phyloP scores from a whole-genome alignment of 1,140 invertebrate species.

The Dreissena polymorpha region DNA sequence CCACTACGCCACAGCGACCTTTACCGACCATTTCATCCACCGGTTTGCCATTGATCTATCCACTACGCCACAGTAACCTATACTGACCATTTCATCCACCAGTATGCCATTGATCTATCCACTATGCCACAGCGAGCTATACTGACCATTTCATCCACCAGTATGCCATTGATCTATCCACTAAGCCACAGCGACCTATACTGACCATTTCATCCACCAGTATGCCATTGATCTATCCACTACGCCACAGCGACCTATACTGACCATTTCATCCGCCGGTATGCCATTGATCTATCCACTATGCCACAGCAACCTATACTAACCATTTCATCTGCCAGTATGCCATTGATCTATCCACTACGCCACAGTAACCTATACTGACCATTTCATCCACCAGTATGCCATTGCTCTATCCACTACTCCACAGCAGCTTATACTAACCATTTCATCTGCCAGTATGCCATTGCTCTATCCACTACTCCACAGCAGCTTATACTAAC shows the following conservation, averaged over 20 bases:
- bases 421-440: slow-evolving; percentile 51
- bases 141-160: slow-evolving; percentile 91
- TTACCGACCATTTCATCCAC: not conserved
- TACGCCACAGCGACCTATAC: slow-evolving; percentile 24
- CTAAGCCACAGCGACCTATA: no score
- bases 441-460: slow-evolving; percentile 95
- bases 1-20: slow-evolving; percentile 81
- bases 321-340: slow-evolving; percentile 93
- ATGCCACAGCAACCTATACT: slow-evolving; percentile 38
- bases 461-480: slow-evolving; percentile 95
- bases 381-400: slow-evolving; percentile 95
- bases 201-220: slow-evolving; percentile 91
- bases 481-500: slow-evolving; percentile 79
- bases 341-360: slow-evolving; percentile 92
- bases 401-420: slow-evolving; percentile 93
- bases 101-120: not conserved
- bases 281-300: slow-evolving; percentile 81
- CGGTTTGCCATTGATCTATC: slow-evolving; percentile 3
- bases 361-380: slow-evolving; percentile 78
- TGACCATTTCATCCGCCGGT: slow-evolving; percentile 91
- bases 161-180: slow-evolving; percentile 94
- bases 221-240: slow-evolving; percentile 94
- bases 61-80: not conserved
- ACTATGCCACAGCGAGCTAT: not conserved
- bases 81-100: not conserved